Base-by-base conservation (phyloP, 2,888 invertebrate species). In the Acheta domesticus region DNA sequence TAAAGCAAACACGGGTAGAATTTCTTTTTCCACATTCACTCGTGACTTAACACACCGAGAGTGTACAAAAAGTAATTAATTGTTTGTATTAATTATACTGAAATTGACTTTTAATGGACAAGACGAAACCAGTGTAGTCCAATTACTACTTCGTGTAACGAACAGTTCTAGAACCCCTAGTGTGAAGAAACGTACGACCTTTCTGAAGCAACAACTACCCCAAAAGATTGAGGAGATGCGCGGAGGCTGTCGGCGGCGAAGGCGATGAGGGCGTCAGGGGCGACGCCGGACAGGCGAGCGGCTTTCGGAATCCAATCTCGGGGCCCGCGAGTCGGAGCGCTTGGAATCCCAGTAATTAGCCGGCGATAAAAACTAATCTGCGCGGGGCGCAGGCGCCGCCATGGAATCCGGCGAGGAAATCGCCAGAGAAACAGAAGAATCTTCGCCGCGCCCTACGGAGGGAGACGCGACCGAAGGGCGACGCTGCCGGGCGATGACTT, bases 261-360 rank as follows among this genome's bases (percentile, higher is more conserved):
- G 11, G 62, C 62, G 62, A 62, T 5, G 62, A n/a, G 16, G 62
- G 16, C n/a, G 62, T 62, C 16, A 8, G 62, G 62, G 14, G 62
- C 16, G 14, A 14, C 16, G n/a, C 62, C 62, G 62, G 62, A 62
- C 62, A 62, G 36, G 62, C 62, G 62, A 36, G 62, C 62, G n/a
- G 62, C 62, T n/a, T 62, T 62, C 62, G 62, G 62, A 62, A 62
- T 62, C 62, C 62, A 62, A 62, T 62, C 62, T 62, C 16, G 62
- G n/a, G 0, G 62, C 16, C 62, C 14, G 36, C 36, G 62, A 62
- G 16, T 12, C 62, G 62, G 62, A 62, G 62, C 62, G 62, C 62
- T 62, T 19, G 62, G 62, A 62, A 62, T 62, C 62, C 62, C 62
- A 8, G 62, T 62, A 62, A 62, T 62, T 62, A 62, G 62, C 62